Evolutionary conservation across 2,797 vertebrate species (phyloP).

Genomic region (Apodemus agrarius): DNA sequence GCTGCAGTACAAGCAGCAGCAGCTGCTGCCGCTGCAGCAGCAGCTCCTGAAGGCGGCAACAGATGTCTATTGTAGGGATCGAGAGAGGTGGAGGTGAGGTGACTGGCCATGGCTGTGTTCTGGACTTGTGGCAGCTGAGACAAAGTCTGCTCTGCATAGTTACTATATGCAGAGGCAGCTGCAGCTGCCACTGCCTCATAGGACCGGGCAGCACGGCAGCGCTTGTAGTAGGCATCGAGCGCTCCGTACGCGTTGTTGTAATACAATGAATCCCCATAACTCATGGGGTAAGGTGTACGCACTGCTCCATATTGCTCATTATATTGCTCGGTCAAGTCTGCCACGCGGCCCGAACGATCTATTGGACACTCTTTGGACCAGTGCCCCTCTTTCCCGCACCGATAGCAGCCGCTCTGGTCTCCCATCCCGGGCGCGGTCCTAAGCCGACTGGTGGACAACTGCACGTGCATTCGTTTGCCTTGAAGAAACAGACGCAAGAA

Average conservation of each 20-base stretch:
- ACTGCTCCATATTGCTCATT: constrained; percentile 88
- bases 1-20: constrained; percentile 82
- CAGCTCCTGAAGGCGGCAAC: constrained; percentile 87
- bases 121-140: constrained; percentile 84
- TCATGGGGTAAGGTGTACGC: constrained; percentile 87
- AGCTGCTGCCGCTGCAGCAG: constrained; percentile 82
- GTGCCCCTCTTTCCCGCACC: constrained; percentile 99
- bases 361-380: constrained; percentile 99
- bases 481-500: constrained; percentile 94
- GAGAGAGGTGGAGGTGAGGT: constrained; percentile 88
- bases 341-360: constrained; percentile 93
- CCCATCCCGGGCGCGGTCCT: constrained; percentile 96
- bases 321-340: constrained; percentile 89
- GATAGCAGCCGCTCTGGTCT: constrained; percentile 97
- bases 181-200: constrained; percentile 84
- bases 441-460: constrained; percentile 96
- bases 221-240: constrained; percentile 86
- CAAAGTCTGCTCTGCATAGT: constrained; percentile 84
- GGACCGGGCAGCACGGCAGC: constrained; percentile 84
- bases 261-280: constrained; percentile 88
- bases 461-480: constrained; percentile 97
- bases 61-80: constrained; percentile 91
- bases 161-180: constrained; percentile 83
- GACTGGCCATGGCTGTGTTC: constrained; percentile 84
- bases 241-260: constrained; percentile 89